Base-by-base conservation (phyloP, 2,888 invertebrate species). In the Eurytoma californica region DNA sequence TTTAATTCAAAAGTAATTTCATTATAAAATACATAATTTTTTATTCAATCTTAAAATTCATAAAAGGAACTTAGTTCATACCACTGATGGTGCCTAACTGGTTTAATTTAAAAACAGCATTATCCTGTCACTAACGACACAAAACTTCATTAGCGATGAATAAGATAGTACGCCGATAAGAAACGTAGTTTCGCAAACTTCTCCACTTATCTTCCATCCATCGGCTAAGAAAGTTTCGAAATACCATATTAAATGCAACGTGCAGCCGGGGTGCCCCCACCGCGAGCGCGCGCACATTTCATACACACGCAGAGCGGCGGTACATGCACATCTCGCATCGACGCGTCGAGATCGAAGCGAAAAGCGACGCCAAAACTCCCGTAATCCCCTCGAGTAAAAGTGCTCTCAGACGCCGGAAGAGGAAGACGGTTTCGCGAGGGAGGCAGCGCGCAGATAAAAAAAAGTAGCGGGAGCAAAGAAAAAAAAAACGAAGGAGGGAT, bases 311-410 rank as follows among this genome's bases (percentile, higher is more conserved):
- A n/a, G 7, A 24, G n/a, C 55, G n/a, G 20, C 18, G 18, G 63
- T 14, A 53, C n/a, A 58, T 57, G 57, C 60, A 9, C 57, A 47
- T 69, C 58, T 65, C 77, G 72, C 53, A 72, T 73, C 68, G 79
- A 58, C 77, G 63, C 75, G 83, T 83, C 82, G 82, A 83, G 83
- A 82, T 81, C 80, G 80, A 79, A 74, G 69, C 73, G 77, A 72
- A 69, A 77, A 79, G 77, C 80, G 80, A 74, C 75, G 30, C 80
- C 80, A 63, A 77, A 72, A 75, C 70, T 67, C 65, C 61, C 67
- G 82, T 82, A 83, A 84, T 83, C 83, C 82, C 69, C 69, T 78
- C 51, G 63, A 68, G 81, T 81, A 81, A 83, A 84, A 83, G 82
- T 83, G 80, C 83, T 81, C 74, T 66, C 58, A 65, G 66, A 5